Evolutionary conservation across 2,797 vertebrate species (phyloP).

Genomic region (Thunnus albacares): DNA sequence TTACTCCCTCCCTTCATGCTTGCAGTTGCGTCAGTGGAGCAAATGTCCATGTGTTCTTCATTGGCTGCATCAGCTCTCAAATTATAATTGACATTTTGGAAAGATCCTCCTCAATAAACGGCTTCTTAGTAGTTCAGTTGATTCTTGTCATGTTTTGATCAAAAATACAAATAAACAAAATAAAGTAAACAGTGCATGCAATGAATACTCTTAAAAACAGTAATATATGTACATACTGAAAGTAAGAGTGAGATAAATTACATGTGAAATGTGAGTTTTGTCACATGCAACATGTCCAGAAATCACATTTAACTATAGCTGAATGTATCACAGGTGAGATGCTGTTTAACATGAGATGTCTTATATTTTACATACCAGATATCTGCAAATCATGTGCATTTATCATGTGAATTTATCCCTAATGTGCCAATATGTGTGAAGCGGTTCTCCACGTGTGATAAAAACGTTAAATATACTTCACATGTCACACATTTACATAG

Average conservation of each 20-base stretch:
- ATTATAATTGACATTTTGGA: not conserved
- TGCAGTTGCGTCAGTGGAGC: constrained; percentile 35
- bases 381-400: not conserved
- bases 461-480: not conserved
- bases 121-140: not conserved
- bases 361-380: not conserved
- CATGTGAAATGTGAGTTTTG: not conserved
- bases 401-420: not conserved
- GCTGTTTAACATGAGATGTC: not conserved
- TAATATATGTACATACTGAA: not conserved
- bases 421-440: not conserved
- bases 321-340: not conserved
- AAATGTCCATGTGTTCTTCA: constrained; percentile 20
- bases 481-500: not conserved
- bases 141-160: too few relatives aligned
- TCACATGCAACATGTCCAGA: not conserved
- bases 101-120: not conserved
- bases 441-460: not conserved
- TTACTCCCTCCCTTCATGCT: constrained; percentile 37
- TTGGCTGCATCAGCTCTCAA: constrained; percentile 10
- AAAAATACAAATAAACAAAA: not conserved
- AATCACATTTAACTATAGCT: too few relatives aligned
- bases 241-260: too few relatives aligned
- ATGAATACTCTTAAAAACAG: not conserved
- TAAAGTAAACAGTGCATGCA: not conserved